Evolutionary conservation across 2,888 invertebrate genomes (phyloP), one percentile per base, ranked within the genome.

Genomic region (Acheta domesticus): DNA sequence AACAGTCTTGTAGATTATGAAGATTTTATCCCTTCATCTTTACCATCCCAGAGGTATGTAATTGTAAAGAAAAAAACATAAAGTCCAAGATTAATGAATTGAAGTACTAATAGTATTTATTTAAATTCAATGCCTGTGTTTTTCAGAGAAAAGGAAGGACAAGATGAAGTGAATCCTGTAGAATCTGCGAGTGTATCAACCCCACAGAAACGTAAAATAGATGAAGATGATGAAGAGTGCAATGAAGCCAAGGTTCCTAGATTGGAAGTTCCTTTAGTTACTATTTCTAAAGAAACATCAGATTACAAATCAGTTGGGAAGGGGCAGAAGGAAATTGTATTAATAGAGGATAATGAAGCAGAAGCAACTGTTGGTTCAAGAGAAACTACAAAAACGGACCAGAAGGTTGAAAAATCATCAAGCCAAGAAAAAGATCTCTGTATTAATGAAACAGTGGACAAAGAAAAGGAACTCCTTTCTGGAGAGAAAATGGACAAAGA

Each of bases 21-120:
- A 62, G 62, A 62, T 62, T 62, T 62, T 62, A 62, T 62, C 62
- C 62, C 62, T 62, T 62, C 62, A 19, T 62, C 62, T 19, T 62
- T 62, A 36, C 36, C 36, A 62, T 62, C 62, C 14, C 62, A 62
- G 62, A 62, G n/a, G 62, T 62, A 62, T 4, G 14, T 19, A 62
- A 62, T 36, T 62, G 62, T 19, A 14, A 14, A 62, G 11, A 62
- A 36, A 36, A 36, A 36, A 36, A 23, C 23, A 23, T 8, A 36
- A 36, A 8, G 5, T 36, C 36, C 36, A 36, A 36, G 36, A 36
- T 36, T 36, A 36, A 36, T 36, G 36, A 23, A 36, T 36, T 36
- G 36, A 36, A 36, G 36, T 36, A 36, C 8, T 36, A 8, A 36
- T 36, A 36, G 8, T 36, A 36, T 36, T 36, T 36, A 36, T 36